Percentiles rank a stretch among this genome's conserved stretches.
Conservation (phyloP, 2,113 vertebrate genomes). For the Lamprologus ornatipinnis region DNA sequence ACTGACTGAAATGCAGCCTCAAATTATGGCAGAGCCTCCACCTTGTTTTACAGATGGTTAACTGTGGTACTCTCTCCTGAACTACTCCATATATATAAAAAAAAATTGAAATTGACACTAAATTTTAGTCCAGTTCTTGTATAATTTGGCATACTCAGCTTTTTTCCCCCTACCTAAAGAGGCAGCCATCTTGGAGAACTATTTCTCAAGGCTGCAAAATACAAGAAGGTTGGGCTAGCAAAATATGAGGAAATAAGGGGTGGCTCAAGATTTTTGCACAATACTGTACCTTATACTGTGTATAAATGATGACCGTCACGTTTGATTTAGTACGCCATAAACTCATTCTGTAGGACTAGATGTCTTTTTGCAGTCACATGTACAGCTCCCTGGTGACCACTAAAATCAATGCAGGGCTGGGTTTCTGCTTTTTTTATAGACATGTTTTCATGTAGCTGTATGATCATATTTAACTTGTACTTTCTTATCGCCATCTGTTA, state of each 20-base stretch:
- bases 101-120: neutral
- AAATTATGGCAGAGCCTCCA: neutral
- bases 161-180: rapidly evolving
- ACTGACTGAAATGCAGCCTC: neutral
- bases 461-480: neutral
- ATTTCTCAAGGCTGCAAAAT: neutral
- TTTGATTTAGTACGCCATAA: neutral
- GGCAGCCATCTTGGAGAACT: neutral
- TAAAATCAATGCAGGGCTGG: neutral
- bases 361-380: neutral
- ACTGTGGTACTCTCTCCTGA: neutral
- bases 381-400: neutral
- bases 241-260: neutral
- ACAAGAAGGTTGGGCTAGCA: neutral
- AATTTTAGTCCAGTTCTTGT: neutral
- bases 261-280: neutral
- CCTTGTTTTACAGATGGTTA: neutral
- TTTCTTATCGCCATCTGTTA: neutral
- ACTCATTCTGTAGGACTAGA: neutral
- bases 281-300: neutral
- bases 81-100: neutral
- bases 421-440: neutral
- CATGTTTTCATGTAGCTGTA: neutral
- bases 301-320: neutral
- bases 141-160: neutral